Conservation (phyloP, 2,888 invertebrate species). For the Calameuta pallipes region DNA sequence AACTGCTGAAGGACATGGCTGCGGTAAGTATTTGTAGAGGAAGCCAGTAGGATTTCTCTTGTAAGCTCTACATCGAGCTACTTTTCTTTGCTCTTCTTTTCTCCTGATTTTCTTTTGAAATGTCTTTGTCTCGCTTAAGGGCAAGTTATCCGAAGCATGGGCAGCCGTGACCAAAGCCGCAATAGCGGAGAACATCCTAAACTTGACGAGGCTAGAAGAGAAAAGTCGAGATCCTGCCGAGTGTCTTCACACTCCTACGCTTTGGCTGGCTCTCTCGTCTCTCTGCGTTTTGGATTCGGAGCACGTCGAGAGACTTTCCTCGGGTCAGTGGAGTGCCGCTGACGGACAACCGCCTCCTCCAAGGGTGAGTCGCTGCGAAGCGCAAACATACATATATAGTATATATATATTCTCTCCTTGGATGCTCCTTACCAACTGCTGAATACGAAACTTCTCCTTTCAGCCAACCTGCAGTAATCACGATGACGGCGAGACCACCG, state of each 20-base stretch:
- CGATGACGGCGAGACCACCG: conserved; percentile 93
- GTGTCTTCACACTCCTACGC: conserved; percentile 84
- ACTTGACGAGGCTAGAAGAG: conserved; percentile 85
- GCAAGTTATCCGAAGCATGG: conserved; percentile 88
- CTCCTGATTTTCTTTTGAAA: not conserved
- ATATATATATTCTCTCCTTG: conserved; percentile 1
- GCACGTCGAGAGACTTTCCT: conserved; percentile 85
- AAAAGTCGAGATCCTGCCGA: conserved; percentile 78
- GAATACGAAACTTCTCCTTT: conserved; percentile 29
- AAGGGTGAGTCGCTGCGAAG: conserved; percentile 50
- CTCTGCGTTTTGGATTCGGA: conserved; percentile 92
- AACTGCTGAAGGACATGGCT: conserved; percentile 91
- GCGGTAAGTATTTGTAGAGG: conserved; percentile 73
- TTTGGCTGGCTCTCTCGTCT: conserved; percentile 94
- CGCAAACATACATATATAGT: conserved; percentile 19
- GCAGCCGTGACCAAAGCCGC: conserved; percentile 87
- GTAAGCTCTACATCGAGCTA: not conserved
- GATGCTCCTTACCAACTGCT: no score
- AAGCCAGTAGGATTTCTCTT: not conserved
- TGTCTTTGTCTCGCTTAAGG: conserved; percentile 69
- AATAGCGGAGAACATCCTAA: conserved; percentile 86
- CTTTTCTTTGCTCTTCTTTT: conserved; percentile 8
- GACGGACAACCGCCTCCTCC: conserved; percentile 71
- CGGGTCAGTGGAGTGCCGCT: conserved; percentile 82
- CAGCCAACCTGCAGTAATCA: conserved; percentile 94